Percentiles rank a stretch among this genome's conserved stretches.
phyloP scores from a whole-genome alignment of 2,113 vertebrate genomes.

The Scophthalmus maximus region DNA sequence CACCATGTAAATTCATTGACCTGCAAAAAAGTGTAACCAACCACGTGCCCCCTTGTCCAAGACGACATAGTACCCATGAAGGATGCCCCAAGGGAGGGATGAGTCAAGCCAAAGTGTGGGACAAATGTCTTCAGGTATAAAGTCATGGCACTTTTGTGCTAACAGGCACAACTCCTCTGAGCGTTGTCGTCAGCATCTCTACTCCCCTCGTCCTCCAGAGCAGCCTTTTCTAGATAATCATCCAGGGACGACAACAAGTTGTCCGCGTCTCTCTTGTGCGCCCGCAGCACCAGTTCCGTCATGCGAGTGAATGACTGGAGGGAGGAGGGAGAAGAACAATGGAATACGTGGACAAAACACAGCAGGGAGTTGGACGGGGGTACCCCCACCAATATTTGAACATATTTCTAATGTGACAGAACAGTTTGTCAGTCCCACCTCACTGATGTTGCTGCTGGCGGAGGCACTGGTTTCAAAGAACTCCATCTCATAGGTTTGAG shows the following conservation, averaged over 20 bases:
- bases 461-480: constrained; percentile 98
- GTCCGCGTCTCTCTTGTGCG: constrained; percentile 90
- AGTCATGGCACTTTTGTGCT: constrained; percentile 33
- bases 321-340: constrained; percentile 24
- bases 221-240: constrained; percentile 81
- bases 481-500: constrained; percentile 93
- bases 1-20: no score
- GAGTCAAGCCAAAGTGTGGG: not conserved
- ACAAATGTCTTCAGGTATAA: not conserved
- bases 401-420: not conserved
- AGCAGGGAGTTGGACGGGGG: accelerated
- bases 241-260: constrained; percentile 81
- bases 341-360: not conserved
- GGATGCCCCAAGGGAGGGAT: not conserved
- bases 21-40: constrained; percentile 14
- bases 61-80: not conserved
- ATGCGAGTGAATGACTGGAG: constrained; percentile 89
- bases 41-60: not conserved
- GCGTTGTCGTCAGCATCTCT: constrained; percentile 62
- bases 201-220: constrained; percentile 83
- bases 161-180: constrained; percentile 91
- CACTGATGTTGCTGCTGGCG: constrained; percentile 90
- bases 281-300: constrained; percentile 93
- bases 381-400: not conserved
- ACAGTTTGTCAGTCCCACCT: constrained; percentile 83